A percentile compares a stretch with the other conserved stretches of the same genome.
phyloP scores from a whole-genome alignment of 2,113 vertebrate genomes.

The Mus spicilegus region DNA sequence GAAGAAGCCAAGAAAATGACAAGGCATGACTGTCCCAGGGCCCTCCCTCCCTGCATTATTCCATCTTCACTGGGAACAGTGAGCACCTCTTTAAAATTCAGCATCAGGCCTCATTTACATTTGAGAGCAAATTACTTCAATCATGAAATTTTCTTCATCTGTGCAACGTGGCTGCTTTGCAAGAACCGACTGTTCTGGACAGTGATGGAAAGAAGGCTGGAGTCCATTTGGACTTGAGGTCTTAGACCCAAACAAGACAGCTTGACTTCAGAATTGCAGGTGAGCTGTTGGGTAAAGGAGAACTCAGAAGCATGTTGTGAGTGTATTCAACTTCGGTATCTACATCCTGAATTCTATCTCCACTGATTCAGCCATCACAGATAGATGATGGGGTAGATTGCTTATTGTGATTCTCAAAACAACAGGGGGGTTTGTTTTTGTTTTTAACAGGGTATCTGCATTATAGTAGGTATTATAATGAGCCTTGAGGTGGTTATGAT shows the following conservation, averaged over 20 bases:
- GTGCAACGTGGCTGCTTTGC: not conserved
- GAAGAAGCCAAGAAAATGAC: not conserved
- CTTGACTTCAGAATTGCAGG: not conserved
- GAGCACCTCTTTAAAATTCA: conserved; percentile 20
- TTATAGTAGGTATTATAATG: not conserved
- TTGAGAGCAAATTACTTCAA: not conserved
- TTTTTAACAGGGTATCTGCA: not conserved
- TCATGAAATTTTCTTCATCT: not conserved
- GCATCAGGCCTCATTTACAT: conserved; percentile 2
- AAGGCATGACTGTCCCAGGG: not conserved
- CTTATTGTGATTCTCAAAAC: not conserved
- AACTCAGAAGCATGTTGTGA: not conserved
- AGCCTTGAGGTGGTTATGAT: not conserved
- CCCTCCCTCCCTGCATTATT: not conserved
- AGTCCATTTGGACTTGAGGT: not conserved
- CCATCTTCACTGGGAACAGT: not conserved
- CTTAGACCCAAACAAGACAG: not conserved
- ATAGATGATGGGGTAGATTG: too few species aligned
- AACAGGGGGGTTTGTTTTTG: not conserved
- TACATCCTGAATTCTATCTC: not conserved
- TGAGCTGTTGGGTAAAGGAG: too few species aligned
- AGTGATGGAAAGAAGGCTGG: not conserved
- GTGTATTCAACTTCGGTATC: not conserved
- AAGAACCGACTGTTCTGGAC: not conserved
- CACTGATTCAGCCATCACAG: not conserved